Percentiles rank a stretch among this genome's conserved stretches.
Evolutionary conservation across 2,888 invertebrate species (phyloP).

Genomic region (Augiades crinisus): DNA sequence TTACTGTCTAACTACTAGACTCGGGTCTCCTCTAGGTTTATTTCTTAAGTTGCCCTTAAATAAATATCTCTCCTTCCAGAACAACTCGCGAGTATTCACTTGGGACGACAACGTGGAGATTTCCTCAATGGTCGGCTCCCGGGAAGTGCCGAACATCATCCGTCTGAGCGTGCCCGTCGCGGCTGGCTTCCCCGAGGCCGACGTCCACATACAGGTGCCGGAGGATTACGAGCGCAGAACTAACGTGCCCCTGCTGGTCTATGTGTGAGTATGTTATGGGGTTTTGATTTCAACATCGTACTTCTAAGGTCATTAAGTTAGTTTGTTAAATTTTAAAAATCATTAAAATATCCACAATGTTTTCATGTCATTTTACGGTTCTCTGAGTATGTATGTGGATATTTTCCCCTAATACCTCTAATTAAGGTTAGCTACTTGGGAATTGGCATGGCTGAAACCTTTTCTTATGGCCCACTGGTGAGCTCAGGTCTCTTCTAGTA

Average conservation of each 20-base stretch:
- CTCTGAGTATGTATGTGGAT: too few relatives aligned
- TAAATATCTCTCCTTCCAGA: constrained; percentile 43
- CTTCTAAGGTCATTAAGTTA: not conserved
- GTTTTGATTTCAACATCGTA: not conserved
- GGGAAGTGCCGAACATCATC: constrained; percentile 80
- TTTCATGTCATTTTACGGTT: too few relatives aligned
- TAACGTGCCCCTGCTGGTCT: constrained; percentile 91
- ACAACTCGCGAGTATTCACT: constrained; percentile 53
- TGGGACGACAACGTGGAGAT: constrained; percentile 87
- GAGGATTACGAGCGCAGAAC: constrained; percentile 85
- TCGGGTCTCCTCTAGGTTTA: too few relatives aligned
- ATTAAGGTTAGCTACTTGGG: too few relatives aligned
- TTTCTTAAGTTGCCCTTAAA: too few relatives aligned
- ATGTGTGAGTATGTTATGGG: constrained; percentile 88
- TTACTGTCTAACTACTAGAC: too few relatives aligned
- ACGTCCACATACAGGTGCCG: constrained; percentile 88
- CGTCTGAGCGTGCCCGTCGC: constrained; percentile 83
- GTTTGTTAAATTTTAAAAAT: not conserved
- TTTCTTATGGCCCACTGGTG: too few relatives aligned
- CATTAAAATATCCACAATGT: too few relatives aligned
- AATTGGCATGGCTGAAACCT: too few relatives aligned
- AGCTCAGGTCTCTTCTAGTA: too few relatives aligned
- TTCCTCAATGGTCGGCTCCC: constrained; percentile 63
- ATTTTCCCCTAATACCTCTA: too few relatives aligned
- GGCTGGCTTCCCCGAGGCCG: constrained; percentile 84